Conservation (phyloP, 2,888 invertebrate species). For the Phortica magna region DNA sequence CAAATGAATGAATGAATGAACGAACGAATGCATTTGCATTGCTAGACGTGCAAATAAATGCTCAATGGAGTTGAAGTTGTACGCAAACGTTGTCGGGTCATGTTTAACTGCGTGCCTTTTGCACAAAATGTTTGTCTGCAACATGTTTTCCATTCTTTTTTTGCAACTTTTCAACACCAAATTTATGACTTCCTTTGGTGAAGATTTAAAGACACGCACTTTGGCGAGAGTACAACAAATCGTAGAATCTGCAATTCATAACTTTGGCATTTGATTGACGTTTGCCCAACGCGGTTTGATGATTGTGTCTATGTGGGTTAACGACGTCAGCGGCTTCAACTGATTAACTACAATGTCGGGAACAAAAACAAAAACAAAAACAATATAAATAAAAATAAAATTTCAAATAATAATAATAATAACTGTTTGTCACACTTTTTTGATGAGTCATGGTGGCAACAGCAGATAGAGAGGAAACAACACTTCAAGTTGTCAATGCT, state of each 20-base stretch:
- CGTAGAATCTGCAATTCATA: conserved; percentile 25
- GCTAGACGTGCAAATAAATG: conserved; percentile 13
- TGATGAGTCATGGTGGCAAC: not conserved
- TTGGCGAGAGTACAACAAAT: not conserved
- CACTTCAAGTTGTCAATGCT: not conserved
- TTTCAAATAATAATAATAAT: not conserved
- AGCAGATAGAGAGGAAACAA: not conserved
- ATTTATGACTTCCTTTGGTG: conserved; percentile 66
- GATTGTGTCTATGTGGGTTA: not conserved
- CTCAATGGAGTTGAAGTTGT: not conserved
- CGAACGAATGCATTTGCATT: conserved; percentile 18
- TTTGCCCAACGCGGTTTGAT: not conserved
- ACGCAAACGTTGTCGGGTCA: not conserved
- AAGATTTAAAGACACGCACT: not conserved
- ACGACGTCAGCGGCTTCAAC: not conserved
- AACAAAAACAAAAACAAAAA: too few species aligned
- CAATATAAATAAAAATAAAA: too few species aligned
- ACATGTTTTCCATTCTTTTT: not conserved
- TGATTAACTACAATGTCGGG: too few species aligned
- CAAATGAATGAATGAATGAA: conserved; percentile 6
- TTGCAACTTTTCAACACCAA: conserved; percentile 32
- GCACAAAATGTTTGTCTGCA: not conserved
- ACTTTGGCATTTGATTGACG: conserved; percentile 22
- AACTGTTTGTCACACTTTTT: conserved; percentile 43
- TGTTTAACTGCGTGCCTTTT: too few species aligned